phyloP scores from a whole-genome alignment of 92 coral and sea anemone species.

The Porites divaricata region DNA sequence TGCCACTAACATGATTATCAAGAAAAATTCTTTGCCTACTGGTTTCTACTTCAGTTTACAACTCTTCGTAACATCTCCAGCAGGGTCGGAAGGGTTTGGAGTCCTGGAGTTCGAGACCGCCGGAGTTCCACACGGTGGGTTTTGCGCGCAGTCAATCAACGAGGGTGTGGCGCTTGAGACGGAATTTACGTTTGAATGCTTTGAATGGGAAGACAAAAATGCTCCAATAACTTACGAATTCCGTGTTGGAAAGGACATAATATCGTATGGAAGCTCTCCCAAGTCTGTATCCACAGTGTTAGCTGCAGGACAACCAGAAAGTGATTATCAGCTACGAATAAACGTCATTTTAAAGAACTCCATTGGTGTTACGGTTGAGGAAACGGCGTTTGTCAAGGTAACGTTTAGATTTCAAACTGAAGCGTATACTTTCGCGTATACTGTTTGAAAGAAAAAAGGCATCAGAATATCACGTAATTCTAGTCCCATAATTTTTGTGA shows the following conservation, averaged over 20 bases:
- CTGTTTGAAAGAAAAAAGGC: no score
- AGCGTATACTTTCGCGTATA: no score
- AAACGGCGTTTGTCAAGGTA: conserved; percentile 15
- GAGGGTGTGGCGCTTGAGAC: conserved; percentile 14
- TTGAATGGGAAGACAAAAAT: conserved; percentile 19
- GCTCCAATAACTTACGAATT: conserved; percentile 28
- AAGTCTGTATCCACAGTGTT: conserved; percentile 1
- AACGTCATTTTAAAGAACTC: conserved; percentile 26
- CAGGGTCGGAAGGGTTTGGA: conserved; percentile 18
- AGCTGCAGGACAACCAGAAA: conserved; percentile 7
- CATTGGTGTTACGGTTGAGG: conserved; percentile 16
- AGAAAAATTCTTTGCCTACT: conserved; percentile 21
- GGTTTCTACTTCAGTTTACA: conserved; percentile 19
- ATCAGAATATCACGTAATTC: no score
- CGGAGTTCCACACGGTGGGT: conserved; percentile 33
- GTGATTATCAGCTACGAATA: conserved; percentile 18
- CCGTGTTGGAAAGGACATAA: conserved; percentile 1
- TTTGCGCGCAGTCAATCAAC: background rate
- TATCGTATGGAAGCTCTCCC: conserved; percentile 30
- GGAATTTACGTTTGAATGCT: conserved; percentile 26
- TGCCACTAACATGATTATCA: conserved; percentile 18
- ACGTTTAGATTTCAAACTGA: no score
- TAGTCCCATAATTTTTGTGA: no score
- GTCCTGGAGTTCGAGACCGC: conserved; percentile 24
- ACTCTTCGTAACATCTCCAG: conserved; percentile 6